Base-by-base conservation (phyloP, 1,140 invertebrate species). In the Coelopa frigida region DNA sequence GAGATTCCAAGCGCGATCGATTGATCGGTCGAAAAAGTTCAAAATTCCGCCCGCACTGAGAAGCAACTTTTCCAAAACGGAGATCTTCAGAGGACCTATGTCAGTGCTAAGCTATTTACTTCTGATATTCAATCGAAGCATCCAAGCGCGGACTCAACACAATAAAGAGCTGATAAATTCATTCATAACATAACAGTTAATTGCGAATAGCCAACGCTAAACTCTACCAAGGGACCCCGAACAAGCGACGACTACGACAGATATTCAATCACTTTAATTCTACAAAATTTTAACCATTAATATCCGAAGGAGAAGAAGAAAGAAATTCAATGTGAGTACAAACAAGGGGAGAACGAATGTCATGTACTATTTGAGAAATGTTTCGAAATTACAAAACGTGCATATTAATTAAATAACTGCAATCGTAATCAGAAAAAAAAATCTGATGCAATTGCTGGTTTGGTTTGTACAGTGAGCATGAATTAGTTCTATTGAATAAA, bases 121-220 rank as follows among this genome's bases (percentile, higher is more conserved):
- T 38, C 50, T 60, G 42, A 64, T 66, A 50, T 60, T 67, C 54
- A 66, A 67, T 50, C 58, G 60, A 48, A 67, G 67, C 50, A 46
- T 29, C 24, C 58, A 59, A 39, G 48, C 46, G 32, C 50, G 63
- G 48, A 58, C 50, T 42, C 55, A 57, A 10, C 58, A 67, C 57
- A 67, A 64, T 50, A 45, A 59, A 58, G 60, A 61, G 50, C 50
- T 62, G 54, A 58, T 64, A 58, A 64, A 67, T 59, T 67, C 63
- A 44, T 49, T 49, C 29, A 49, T 49, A 49, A 49, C 47, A 29
- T 49, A 49, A 49, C 47, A 38, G 26, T 38, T 31, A 37, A 23
- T 37, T 22, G 5, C 17, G 33, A 18, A 14, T 20, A 35, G 17
- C 10, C 31, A 33, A 35, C 33, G 20, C 33, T 5, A 35, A 35